Base-by-base conservation (phyloP, 2,888 invertebrate genomes). In the Eledone cirrhosa region DNA sequence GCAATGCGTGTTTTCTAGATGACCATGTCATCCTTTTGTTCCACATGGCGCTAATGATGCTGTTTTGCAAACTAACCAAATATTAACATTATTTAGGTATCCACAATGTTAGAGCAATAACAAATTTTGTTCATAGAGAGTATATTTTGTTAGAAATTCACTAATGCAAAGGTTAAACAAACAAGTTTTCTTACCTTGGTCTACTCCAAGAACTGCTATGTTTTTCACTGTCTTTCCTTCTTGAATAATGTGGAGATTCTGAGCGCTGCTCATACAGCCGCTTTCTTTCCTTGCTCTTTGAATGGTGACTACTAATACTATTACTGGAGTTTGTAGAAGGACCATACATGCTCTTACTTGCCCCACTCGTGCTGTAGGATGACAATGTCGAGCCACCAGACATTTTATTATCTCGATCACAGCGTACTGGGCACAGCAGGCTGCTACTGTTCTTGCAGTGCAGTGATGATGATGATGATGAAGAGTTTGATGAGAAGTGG, bases 191-290 rank as follows among this genome's bases (percentile, higher is more conserved):
- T 27, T 75, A 75, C 75, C 75, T 75, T 75, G 48, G 47, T 27
- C 48, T 47, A 13, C n/a, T 75, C 75, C 75, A 75, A 27, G 75
- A 75, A 7, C 48, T 75, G 19, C 24, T 47, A 24, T 75, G 24
- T n/a, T 75, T 75, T 13, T 75, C 75, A 16, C 4, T 47, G 27
- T 75, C 75, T 48, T 75, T 75, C 47, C 75, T 22, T 27, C 48
- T 33, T 4, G 48, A 75, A 47, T 48, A 47, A 75, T 75, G 75
- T n/a, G 75, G 75, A 2, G 75, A 75, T 27, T 41, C 48, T 75
- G 75, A 75, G 24, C 75, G 47, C 8, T n/a, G 47, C 22, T 75
- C 75, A 75, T 75, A 48, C 11, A 27, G 27, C 27, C 47, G 27
- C n/a, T 48, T 75, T 24, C 75, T 75, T 11, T 75, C 48, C 47